phyloP scores from a whole-genome alignment of 2,797 vertebrate species.

The Varecia variegata region DNA sequence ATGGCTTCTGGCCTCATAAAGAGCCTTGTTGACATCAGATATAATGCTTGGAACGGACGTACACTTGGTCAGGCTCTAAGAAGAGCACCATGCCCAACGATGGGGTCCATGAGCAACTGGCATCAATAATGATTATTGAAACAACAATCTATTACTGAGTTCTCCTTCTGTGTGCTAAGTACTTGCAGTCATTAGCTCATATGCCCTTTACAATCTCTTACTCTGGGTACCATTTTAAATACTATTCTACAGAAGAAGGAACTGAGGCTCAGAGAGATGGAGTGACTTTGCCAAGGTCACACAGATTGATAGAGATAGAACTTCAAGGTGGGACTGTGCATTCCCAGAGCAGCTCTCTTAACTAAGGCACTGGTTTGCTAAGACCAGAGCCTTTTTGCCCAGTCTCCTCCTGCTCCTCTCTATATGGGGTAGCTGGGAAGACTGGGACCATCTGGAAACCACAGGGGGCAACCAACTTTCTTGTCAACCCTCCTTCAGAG shows the following conservation, averaged over 20 bases:
- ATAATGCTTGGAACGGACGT: background rate
- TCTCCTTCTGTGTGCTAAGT: background rate
- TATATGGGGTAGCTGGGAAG: background rate
- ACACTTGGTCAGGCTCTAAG: background rate
- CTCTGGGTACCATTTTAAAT: background rate
- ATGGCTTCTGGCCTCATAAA: background rate
- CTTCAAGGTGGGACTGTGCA: background rate
- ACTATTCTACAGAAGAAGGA: background rate
- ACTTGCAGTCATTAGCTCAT: background rate
- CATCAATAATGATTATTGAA: background rate
- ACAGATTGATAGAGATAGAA: background rate
- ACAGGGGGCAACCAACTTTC: fast-evolving
- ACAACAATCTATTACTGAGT: background rate
- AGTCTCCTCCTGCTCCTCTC: background rate
- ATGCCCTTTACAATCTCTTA: background rate
- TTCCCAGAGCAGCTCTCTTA: background rate
- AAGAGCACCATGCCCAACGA: background rate
- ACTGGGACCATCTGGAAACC: background rate
- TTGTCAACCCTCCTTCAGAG: background rate
- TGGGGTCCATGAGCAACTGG: no score
- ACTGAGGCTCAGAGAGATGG: background rate
- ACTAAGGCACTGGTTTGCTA: background rate
- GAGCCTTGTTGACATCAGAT: background rate
- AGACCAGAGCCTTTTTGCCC: background rate
- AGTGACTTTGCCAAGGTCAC: background rate